A percentile compares a stretch with the other conserved stretches of the same genome.
These are phyloP conservation scores for Salmo trutta DNA, from an alignment of 2,797 vertebrate species.

Conservation along the genomic window DNA sequence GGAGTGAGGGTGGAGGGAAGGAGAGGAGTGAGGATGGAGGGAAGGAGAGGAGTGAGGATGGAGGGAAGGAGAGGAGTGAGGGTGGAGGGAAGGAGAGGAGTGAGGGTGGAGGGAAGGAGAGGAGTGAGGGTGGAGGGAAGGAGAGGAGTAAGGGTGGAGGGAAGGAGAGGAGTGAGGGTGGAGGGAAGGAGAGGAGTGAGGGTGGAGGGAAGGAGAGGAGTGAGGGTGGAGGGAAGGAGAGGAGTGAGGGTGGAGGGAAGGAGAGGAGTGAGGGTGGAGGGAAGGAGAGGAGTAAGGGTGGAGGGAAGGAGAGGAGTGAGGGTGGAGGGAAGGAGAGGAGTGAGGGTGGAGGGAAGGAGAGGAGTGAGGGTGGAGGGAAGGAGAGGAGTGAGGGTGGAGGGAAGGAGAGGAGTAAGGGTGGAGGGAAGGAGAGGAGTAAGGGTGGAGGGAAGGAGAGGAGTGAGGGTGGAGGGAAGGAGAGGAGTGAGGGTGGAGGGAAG, in stretches of 20 bases:
- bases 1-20: conserved; percentile 57
- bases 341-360: conserved; percentile 43
- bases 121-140: conserved; percentile 59
- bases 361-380: conserved; percentile 45
- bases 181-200: conserved; percentile 45
- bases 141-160: conserved; percentile 62
- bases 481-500: conserved; percentile 45
- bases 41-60: conserved; percentile 22
- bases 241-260: neutral
- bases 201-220: conserved; percentile 52
- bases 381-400: neutral
- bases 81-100: conserved; percentile 60
- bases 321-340: conserved; percentile 30
- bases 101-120: conserved; percentile 59
- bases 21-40: conserved; percentile 25
- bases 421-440: conserved; percentile 40
- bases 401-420: conserved; percentile 32
- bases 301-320: too few relatives aligned
- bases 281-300: too few relatives aligned
- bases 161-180: conserved; percentile 59
- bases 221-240: conserved; percentile 12
- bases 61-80: conserved; percentile 48
- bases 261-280: too few relatives aligned
- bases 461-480: conserved; percentile 43
- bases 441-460: conserved; percentile 30